These are phyloP conservation scores for Scaptomyza cyrtandrae DNA, from an alignment of 2,888 invertebrate genomes.

Conservation along the genomic window DNA sequence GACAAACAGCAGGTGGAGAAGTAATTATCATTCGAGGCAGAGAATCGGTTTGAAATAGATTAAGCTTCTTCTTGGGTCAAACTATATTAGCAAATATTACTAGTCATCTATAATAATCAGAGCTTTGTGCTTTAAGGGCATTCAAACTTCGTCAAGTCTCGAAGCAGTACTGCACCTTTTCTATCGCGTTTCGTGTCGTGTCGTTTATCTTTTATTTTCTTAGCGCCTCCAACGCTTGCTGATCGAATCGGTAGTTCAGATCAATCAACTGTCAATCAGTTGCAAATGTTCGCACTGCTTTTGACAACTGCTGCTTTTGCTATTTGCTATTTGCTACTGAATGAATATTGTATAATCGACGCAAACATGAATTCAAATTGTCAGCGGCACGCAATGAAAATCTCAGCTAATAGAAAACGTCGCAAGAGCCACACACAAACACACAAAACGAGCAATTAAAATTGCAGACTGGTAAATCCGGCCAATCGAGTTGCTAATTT, in stretches of 20 bases:
- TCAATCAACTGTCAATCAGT: conserved; percentile 64
- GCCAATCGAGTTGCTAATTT: conserved; percentile 63
- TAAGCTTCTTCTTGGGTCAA: too few relatives aligned
- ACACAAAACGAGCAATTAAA: conserved; percentile 68
- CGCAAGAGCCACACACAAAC: not conserved
- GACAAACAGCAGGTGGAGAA: too few relatives aligned
- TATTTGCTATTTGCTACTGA: conserved; percentile 37
- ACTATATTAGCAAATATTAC: too few relatives aligned
- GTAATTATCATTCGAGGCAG: too few relatives aligned
- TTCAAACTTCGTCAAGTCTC: not conserved
- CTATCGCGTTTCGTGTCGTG: not conserved
- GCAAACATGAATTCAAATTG: conserved; percentile 39
- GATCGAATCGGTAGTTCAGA: conserved; percentile 31
- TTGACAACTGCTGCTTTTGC: conserved; percentile 8
- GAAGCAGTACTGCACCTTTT: not conserved
- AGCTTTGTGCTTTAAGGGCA: conserved; percentile 12
- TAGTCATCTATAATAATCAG: too few relatives aligned
- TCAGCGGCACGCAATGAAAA: conserved; percentile 41
- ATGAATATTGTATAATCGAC: conserved; percentile 22
- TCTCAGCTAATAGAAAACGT: conserved; percentile 49
- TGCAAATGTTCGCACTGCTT: conserved; percentile 37
- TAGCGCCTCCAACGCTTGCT: conserved; percentile 28
- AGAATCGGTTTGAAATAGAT: too few relatives aligned
- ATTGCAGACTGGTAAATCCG: conserved; percentile 51
- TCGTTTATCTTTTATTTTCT: conserved; percentile 21